Evolutionary conservation across 92 coral and sea anemone species (phyloP), one percentile per base, ranked within the genome.

Genomic region (Palythoa grandis): DNA sequence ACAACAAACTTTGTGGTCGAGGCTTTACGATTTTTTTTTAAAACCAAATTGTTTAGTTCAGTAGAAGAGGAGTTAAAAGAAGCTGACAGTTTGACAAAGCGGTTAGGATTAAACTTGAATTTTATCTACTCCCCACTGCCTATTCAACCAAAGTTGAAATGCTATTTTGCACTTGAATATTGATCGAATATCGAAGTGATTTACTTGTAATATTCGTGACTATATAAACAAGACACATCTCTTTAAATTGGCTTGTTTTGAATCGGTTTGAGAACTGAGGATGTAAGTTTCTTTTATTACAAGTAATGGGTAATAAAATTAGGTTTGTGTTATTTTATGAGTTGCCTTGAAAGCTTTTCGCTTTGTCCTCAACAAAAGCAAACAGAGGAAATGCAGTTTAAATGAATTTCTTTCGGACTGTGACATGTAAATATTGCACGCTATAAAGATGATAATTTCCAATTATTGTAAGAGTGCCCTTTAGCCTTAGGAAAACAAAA

Each of bases 361-460:
- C 74, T 80, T 80, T 66, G 85, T 80, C 40, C 47, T 25, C 13
- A 1, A 14, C 19, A n/a, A 22, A 80, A 15, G 85, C 47, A 80
- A 80, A 80, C 85, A 80, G 48, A 39, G 11, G 25, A 80, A 70
- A 4, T 58, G 25, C 23, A 52, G 20, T 17, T 17, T n/a, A 48
- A 50, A 66, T 80, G 63, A 67, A 63, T 25, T 80, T 79, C 35
- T 29, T 80, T 66, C 65, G 9, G 85, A 66, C 85, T 65, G 56
- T 50, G 23, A 17, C 25, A 65, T 80, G 85, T 80, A 80, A 80
- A 80, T 80, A 80, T 67, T 47, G 61, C 19, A 79, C 38, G 54
- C 10, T 40, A 19, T 79, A 29, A 47, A 11, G 11, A 47, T 3
- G 60, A 66, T 47, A 23, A 67, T 80, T 80, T 66, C 61, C 60